Evolutionary conservation across 2,888 invertebrate genomes (phyloP), one percentile per base, ranked within the genome.

Genomic region (Drosophila merina): DNA sequence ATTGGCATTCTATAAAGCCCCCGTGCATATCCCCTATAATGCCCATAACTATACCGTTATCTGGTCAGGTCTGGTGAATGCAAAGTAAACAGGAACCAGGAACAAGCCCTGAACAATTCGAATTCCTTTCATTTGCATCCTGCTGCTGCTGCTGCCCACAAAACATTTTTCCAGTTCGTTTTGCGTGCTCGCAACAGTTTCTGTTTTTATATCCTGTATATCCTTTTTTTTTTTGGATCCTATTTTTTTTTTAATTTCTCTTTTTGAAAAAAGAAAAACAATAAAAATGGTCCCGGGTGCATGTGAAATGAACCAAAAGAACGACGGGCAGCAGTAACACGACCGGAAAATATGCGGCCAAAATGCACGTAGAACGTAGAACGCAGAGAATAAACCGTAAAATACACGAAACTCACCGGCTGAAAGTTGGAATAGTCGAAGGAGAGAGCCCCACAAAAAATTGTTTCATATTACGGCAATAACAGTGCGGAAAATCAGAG

Each of bases 401-500:
- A 49, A 31, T 26, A 57, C 38, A 57, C 44, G 48, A 49, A 56
- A 42, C 58, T 49, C 31, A 42, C 42, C 42, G 36, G 49, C 26
- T 26, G 55, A 51, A 68, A 66, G 50, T 51, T 56, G 48, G 55
- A 60, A 52, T 48, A 51, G 38, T 30, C 6, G 9, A 52, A 25
- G 31, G 26, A 57, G 30, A 25, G 10, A n/a, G 14, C 47, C 47
- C n/a, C 8, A 31, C 48, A 49, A 56, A 66, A 70, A 69, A 79
- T 50, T 73, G 75, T 84, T 81, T 81, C 77, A 78, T 73, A 75
- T 82, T 82, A 85, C 85, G 67, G 81, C 77, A 84, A 82, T 77
- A 82, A 75, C 79, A 72, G 64, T 69, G 77, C 67, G 75, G 85
- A 42, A 75, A 81, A 81, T 81, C 81, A 79, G 63, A 72, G 28